Base-by-base conservation (phyloP, 2,888 invertebrate genomes). In the Amblyjoppa fuscipennis region DNA sequence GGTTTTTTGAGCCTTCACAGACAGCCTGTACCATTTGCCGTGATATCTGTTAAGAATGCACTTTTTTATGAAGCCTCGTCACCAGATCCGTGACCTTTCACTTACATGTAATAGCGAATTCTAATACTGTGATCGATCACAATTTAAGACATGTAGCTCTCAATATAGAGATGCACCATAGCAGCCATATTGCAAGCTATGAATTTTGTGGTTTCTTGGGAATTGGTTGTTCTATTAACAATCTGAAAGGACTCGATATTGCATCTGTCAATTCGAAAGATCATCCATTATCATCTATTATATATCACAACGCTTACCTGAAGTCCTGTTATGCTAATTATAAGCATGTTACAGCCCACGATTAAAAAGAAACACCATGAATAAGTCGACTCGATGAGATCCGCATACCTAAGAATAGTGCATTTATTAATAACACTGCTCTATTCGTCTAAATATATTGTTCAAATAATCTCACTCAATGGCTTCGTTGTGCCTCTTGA, bases 401-500 rank as follows among this genome's bases (percentile, higher is more conserved):
- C n/a, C 0, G 83, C 77, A 25, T 69, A 83, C 25, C 83, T 83
- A 59, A 51, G 28, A 64, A 41, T 49, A 49, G 16, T 16, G 3
- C 45, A 49, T 16, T 49, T 49, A 49, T 16, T 16, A 16, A 20
- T 3, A 78, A 38, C 16, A 71, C 64, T 59, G 11, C n/a, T 4
- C 3, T 25, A 34, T 11, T 13, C 20, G 7, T 5, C 53, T 61
- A 34, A 5, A n/a, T 20, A 28, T 13, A 59, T 73, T 59, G 5
- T 73, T 13, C 5, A 16, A 0, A 2, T n/a, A 38, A 53, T 76
- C 66, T 82, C 38, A 83, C 83, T 73, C 73, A 2, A 83, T 83
- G 9, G 83, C 83, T 38, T 78, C 73, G 38, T 83, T 73, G 66
- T 83, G 83, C 4, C 78, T 49, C 7, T 78, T 28, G 34, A 83